Conservation (phyloP, 2,888 invertebrate genomes). For the Amaurobius ferox region DNA sequence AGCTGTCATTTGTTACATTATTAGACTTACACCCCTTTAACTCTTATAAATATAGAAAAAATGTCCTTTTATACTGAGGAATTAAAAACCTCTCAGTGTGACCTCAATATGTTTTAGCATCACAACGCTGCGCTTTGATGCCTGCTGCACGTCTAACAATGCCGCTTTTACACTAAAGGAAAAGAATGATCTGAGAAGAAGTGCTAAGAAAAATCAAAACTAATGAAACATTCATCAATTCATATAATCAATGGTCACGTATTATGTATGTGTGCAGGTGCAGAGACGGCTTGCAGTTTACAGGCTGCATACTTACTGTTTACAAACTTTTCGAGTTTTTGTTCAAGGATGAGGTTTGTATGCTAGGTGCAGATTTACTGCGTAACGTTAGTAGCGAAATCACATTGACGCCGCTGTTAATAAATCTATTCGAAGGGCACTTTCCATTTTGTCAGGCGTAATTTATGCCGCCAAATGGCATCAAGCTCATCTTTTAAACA, state of each 20-base stretch:
- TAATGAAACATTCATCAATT: conserved; percentile 24
- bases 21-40: no score
- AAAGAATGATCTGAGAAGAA: neutral
- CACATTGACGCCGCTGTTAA: neutral
- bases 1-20: no score
- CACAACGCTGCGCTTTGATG: no score
- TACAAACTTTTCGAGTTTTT: conserved; percentile 12
- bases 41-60: no score
- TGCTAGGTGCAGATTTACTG: no score
- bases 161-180: neutral
- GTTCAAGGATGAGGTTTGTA: conserved; percentile 15
- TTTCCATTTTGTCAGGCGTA: no score
- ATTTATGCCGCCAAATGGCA: no score
- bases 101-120: no score
- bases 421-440: no score
- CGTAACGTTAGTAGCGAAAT: conserved; percentile 25
- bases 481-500: no score
- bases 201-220: neutral
- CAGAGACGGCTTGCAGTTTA: conserved; percentile 39
- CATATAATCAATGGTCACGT: conserved; percentile 51
- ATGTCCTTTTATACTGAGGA: no score
- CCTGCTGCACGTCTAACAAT: neutral
- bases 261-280: conserved; percentile 54
- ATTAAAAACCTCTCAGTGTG: no score
- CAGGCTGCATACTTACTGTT: conserved; percentile 6